Base-by-base conservation (phyloP, 2,113 vertebrate genomes). In the Corythornis madagascariensis region DNA sequence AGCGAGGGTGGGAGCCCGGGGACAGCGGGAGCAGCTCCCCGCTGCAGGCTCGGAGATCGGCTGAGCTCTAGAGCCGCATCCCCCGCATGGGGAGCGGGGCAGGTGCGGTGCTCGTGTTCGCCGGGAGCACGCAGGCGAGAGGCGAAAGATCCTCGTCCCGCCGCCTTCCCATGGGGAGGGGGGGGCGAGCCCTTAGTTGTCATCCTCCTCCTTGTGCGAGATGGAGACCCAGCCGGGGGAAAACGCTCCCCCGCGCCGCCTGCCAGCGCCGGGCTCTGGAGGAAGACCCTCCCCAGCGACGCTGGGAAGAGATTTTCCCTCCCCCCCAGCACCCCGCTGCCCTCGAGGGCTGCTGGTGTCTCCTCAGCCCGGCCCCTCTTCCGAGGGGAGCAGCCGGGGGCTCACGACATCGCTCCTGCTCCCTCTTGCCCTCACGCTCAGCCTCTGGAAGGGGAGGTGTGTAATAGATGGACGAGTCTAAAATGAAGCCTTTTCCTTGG, bases 401-500 rank as follows among this genome's bases (percentile, higher is more conserved):
- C 50, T 47, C 1, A 0, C 9, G 3, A 4, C 25, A 1, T 4
- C 1, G 48, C 42, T 33, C 8, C 5, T 7, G 40, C 25, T 19
- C 25, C 31, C 28, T 9, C 16, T 26, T n/a, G 1, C 16, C 48
- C 18, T 6, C 12, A 38, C 3, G 24, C 43, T 31, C 19, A 18
- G 35, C 43, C 45, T 42, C 22, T 11, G 78, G 25, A 5, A 13
- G 47, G 6, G 7, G 61, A 35, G 38, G 20, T 9, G 66, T 71
- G 57, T 7, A 2, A 4, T 1, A 4, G 48, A 31, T 66, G 66
- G 55, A 13, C 48, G 48, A 60, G 19, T 22, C 76, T 56, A 8
- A 88, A 53, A 65, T 53, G 16, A 65, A 65, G 35, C 19, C 26
- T 1, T 47, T 90, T 61, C 38, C 38, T 28, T 16, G n/a, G 45